Conservation (phyloP, 2,797 vertebrate species). For the Chiloscyllium punctatum region DNA sequence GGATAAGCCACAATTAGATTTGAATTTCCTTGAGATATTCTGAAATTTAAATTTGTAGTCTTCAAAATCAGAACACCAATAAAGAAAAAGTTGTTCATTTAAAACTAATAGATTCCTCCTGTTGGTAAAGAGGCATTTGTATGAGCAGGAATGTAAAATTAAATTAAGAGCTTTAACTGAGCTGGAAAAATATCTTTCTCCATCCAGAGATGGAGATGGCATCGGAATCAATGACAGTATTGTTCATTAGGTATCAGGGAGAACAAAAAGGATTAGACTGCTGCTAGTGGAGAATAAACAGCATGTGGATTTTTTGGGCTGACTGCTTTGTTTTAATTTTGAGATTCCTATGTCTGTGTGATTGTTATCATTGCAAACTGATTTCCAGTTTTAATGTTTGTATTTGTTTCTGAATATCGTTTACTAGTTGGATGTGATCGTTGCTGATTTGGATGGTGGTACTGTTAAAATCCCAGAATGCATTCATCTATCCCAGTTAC, state of each 20-base stretch:
- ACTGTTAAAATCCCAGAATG: conserved; percentile 98
- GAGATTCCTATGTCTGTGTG: background rate
- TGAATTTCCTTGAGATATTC: background rate
- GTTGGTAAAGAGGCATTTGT: background rate
- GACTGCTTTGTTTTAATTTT: background rate
- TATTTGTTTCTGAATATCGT: background rate
- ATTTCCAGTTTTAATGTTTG: background rate
- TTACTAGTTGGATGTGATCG: conserved; percentile 90
- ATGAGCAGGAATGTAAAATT: background rate
- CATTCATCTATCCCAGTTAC: conserved; percentile 88
- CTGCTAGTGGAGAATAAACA: background rate
- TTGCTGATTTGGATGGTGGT: conserved; percentile 95
- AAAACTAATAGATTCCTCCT: background rate
- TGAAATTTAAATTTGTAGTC: conserved; percentile 5
- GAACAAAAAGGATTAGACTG: background rate
- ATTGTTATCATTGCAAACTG: background rate
- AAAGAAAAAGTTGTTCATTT: background rate
- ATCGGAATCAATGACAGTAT: background rate
- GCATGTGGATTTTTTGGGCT: background rate
- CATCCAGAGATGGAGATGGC: background rate
- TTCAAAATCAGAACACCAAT: background rate
- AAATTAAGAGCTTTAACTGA: background rate
- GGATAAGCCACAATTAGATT: background rate
- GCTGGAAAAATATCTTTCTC: background rate
- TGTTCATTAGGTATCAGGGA: background rate